Evolutionary conservation across 1,140 invertebrate genomes (phyloP), one percentile per base, ranked within the genome.

Genomic region (Drosophila paulistorum): DNA sequence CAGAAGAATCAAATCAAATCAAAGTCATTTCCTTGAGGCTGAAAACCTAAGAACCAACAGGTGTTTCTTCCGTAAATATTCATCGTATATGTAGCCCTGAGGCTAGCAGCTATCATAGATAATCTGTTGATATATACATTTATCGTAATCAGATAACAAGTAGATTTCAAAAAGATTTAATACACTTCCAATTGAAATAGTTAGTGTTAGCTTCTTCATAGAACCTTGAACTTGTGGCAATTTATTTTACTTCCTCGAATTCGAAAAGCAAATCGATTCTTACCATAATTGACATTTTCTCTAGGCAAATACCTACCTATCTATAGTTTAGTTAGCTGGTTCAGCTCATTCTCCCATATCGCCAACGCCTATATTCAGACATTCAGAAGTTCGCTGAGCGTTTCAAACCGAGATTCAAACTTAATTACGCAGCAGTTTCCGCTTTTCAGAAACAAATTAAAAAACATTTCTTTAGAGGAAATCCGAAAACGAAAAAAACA

Each of bases 391-490:
- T 75, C 42, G 68, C 61, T 20, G 39, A 78, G 61, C 60, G 39
- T 37, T 68, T 66, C 64, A n/a, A 65, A 33, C 60, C 68, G 33
- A 64, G 37, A 55, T 81, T 60, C 39, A 71, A 71, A 71, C 41
- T 87, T 86, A 87, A 82, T 86, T 87, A 83, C 82, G 60, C 57
- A 61, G 65, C 62, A 81, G 45, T 76, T 86, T 86, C 83, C 83
- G 79, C 61, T 66, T 61, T 61, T 76, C 62, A 51, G 71, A 65
- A 70, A 42, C 37, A 51, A 58, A 64, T 42, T 65, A 37, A 66
- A 51, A 51, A 48, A 76, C 71, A 85, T 87, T 86, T 86, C 83
- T 86, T 86, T 89, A 59, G 61, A 81, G 84, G 84, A 89, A 84
- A 73, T 84, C 69, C 74, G 66, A 77, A 77, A 39, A 60, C 11